Evolutionary conservation across 1,140 invertebrate species (phyloP), one percentile per base, ranked within the genome.

Genomic region (Chironomus striatipennis): DNA sequence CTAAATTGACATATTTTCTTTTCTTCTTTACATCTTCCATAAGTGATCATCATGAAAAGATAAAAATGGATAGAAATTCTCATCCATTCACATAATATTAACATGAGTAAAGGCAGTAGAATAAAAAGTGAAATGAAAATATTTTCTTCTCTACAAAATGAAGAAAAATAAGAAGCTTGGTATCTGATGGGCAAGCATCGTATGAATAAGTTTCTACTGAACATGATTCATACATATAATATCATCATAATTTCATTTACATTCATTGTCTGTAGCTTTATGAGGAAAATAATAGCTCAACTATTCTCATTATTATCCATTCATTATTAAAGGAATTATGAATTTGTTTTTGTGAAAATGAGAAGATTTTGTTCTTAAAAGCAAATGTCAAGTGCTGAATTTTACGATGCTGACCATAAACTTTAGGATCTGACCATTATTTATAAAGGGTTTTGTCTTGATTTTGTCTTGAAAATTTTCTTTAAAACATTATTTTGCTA

Each of bases 31-130:
- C 47, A 57, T 57, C 47, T n/a, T 57, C 24, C 47, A 70, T 70
- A 70, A 70, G 18, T 20, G 65, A 70, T 70, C 65, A 70, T 70
- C 65, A 70, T 70, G 65, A 70, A 18, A 70, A 70, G 65, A 70
- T 70, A 70, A 70, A 70, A 20, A 34, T 34, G 24, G 24, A 34
- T 34, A 57, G 47, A 12, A 47, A 47, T 47, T 47, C 24, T 34
- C 24, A 34, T 34, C 24, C 24, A 5, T 34, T 34, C 24, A 34
- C 24, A 34, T 34, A 34, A 34, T 34, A n/a, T n/a, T n/a, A 34
- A 34, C 12, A 57, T n/a, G 47, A 34, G 5, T 57, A 15, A n/a
- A 57, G 47, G n/a, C 8, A 47, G 43, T 15, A 34, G 43, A 47
- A 47, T 10, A 15, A 47, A 15, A 15, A 47, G 43, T 47, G 43